These are phyloP conservation scores for Marmota monax DNA, from an alignment of 2,113 vertebrate species.

Conservation along the genomic window DNA sequence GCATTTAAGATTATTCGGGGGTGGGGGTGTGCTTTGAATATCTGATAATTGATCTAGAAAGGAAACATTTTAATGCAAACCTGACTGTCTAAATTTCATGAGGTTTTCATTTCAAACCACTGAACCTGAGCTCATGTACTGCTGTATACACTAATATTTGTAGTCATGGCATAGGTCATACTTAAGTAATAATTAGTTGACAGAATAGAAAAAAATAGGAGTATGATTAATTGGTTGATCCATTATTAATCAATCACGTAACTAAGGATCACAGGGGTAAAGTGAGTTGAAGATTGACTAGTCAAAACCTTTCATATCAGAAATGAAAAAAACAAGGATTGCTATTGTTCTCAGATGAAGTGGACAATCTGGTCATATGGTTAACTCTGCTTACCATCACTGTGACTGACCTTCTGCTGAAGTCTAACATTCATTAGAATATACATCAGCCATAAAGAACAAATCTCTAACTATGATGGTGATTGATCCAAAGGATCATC, in stretches of 20 bases:
- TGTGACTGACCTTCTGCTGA: background rate
- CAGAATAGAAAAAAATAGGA: background rate
- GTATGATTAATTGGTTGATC: background rate
- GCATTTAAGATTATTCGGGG: constrained; percentile 3
- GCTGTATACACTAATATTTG: background rate
- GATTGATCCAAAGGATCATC: constrained; percentile 47
- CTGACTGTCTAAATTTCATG: background rate
- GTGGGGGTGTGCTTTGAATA: background rate
- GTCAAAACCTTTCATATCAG: background rate
- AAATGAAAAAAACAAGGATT: background rate
- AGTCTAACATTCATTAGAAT: background rate
- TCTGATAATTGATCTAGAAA: background rate
- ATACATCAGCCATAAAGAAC: constrained; percentile 14
- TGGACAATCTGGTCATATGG: too few species aligned
- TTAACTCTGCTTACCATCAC: background rate
- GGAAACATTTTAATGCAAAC: constrained; percentile 28
- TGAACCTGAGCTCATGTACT: background rate
- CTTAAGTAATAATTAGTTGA: background rate
- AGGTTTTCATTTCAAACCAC: background rate
- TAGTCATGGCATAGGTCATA: background rate
- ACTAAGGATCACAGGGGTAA: constrained; percentile 1
- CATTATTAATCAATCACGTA: constrained; percentile 53
- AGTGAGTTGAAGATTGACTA: background rate
- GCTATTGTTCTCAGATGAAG: background rate
- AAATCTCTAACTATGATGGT: constrained; percentile 11